Conservation (phyloP, 1,140 invertebrate genomes). For the Probaryconus sp. region DNA sequence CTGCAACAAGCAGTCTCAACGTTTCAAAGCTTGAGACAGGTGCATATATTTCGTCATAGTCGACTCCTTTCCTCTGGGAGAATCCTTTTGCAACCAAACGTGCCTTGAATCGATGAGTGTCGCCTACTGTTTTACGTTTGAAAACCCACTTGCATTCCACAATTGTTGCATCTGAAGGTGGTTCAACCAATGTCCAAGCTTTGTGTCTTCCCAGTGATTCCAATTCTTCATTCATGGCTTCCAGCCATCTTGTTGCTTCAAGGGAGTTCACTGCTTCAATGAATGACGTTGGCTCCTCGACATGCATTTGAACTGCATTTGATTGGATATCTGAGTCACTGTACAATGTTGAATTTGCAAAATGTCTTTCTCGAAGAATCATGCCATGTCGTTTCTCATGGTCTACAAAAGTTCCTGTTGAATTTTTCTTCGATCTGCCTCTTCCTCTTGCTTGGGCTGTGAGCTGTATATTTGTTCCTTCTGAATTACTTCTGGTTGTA, state of each 20-base stretch:
- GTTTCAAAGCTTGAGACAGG: conserved; percentile 52
- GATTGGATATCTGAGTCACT: not conserved
- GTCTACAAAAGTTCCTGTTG: no score
- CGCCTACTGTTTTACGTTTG: conserved; percentile 39
- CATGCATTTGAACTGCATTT: not conserved
- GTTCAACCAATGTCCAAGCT: conserved; percentile 33
- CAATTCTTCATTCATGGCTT: conserved; percentile 45
- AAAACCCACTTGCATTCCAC: conserved; percentile 50
- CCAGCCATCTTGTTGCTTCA: conserved; percentile 8
- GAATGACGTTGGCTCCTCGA: conserved; percentile 14
- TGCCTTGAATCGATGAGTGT: conserved; percentile 58
- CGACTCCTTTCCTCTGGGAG: conserved; percentile 42
- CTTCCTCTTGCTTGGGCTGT: no score
- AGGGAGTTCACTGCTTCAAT: conserved; percentile 10
- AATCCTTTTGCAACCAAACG: conserved; percentile 64
- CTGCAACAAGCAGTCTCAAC: conserved; percentile 38
- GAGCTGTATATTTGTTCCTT: no score
- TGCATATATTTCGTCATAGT: conserved; percentile 63
- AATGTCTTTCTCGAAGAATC: not conserved
- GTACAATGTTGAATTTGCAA: not conserved
- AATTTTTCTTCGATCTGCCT: no score
- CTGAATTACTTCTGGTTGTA: no score
- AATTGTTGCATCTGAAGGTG: conserved; percentile 16
- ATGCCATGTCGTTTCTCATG: no score
- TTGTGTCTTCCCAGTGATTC: conserved; percentile 32